A percentile compares a stretch with the other conserved stretches of the same genome.
Evolutionary conservation across 2,888 invertebrate species (phyloP).

Genomic region (Gymnosoma rotundatum): DNA sequence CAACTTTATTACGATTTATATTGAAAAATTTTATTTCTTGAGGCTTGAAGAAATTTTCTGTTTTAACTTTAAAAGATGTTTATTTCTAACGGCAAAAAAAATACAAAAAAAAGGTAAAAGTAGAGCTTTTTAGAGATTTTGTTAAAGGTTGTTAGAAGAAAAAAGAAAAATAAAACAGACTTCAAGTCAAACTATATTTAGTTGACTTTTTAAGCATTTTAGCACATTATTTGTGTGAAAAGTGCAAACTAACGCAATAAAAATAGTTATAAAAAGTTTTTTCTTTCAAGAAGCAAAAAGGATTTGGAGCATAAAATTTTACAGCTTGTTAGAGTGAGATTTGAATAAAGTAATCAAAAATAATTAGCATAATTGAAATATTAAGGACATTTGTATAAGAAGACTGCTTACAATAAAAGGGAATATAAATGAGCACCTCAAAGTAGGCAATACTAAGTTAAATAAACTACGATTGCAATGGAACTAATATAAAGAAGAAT

Average conservation of each 20-base stretch:
- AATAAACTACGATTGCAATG: too few relatives aligned
- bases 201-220: conserved; percentile 41
- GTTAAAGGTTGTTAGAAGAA: conserved; percentile 8
- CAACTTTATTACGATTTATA: conserved; percentile 33
- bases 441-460: conserved; percentile 24
- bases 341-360: conserved; percentile 39
- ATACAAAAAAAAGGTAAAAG: conserved; percentile 7
- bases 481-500: background rate
- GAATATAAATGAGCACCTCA: background rate
- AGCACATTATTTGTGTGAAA: conserved; percentile 41
- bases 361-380: conserved; percentile 28
- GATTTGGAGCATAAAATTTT: background rate
- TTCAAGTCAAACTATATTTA: conserved; percentile 35
- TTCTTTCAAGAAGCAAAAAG: background rate
- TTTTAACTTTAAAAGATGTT: conserved; percentile 30
- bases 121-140: conserved; percentile 28
- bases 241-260: conserved; percentile 17
- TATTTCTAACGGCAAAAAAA: background rate
- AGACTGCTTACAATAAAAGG: background rate
- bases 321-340: background rate
- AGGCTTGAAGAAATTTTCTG: conserved; percentile 28
- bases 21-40: conserved; percentile 23
- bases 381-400: background rate
- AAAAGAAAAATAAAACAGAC: conserved; percentile 15
- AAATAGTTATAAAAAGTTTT: conserved; percentile 2